phyloP scores from a whole-genome alignment of 2,113 vertebrate species.

The Prietella phreatophila region DNA sequence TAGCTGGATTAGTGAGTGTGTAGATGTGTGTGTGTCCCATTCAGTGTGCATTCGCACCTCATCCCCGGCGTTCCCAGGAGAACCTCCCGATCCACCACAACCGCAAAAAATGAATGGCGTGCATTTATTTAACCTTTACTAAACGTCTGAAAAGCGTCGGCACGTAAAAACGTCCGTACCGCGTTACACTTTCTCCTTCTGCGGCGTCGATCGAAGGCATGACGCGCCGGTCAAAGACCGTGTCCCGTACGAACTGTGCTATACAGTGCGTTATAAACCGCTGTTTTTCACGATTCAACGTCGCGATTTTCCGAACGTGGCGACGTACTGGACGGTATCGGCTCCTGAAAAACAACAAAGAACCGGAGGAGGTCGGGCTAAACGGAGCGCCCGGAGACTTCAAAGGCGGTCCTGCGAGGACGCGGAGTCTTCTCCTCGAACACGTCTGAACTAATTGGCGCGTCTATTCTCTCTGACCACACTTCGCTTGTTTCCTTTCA shows the following conservation, averaged over 20 bases:
- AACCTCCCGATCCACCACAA: background rate
- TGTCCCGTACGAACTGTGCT: too few relatives aligned
- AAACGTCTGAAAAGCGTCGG: background rate
- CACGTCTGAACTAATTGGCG: slow-evolving; percentile 82
- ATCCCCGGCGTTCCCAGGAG: background rate
- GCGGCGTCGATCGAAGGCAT: background rate
- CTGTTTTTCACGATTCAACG: too few relatives aligned
- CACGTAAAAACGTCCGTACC: background rate
- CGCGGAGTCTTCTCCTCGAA: slow-evolving; percentile 65
- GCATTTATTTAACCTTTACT: background rate
- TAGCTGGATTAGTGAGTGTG: background rate
- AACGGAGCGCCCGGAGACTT: slow-evolving; percentile 67
- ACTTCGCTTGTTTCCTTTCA: slow-evolving; percentile 57
- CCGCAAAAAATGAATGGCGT: background rate
- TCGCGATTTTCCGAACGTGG: too few relatives aligned
- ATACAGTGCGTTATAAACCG: slow-evolving; percentile 1
- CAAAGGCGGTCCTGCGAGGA: slow-evolving; percentile 62
- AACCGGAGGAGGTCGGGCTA: slow-evolving; percentile 35
- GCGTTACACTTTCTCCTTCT: background rate
- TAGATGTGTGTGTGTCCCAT: background rate
- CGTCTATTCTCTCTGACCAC: slow-evolving; percentile 61
- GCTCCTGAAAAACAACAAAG: slow-evolving; percentile 49
- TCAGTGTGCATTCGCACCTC: too few relatives aligned
- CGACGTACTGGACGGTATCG: slow-evolving; percentile 51
- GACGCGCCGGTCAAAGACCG: background rate